A percentile compares a stretch with the other conserved stretches of the same genome.
These are phyloP conservation scores for Eulemur rufifrons DNA, from an alignment of 2,113 vertebrate species.

Conservation along the genomic window DNA sequence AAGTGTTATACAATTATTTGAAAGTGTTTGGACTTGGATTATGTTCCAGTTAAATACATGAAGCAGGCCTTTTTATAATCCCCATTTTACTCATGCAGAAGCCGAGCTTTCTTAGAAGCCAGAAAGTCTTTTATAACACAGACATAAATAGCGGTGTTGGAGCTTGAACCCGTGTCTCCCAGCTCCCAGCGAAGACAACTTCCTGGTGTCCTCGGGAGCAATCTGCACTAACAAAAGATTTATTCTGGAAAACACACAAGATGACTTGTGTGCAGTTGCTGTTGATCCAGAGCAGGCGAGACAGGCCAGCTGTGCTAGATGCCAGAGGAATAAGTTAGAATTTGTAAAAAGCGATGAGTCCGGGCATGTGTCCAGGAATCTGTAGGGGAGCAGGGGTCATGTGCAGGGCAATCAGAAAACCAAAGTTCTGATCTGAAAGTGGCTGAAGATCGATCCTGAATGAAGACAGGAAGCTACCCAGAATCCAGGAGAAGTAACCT, in stretches of 20 bases:
- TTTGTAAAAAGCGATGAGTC: not conserved
- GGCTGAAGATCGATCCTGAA: not conserved
- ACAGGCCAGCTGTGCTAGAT: not conserved
- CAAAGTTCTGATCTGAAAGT: not conserved
- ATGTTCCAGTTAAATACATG: not conserved
- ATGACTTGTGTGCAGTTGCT: not conserved
- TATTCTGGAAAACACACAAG: not conserved
- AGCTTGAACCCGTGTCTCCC: not conserved
- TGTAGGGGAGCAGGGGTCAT: not conserved
- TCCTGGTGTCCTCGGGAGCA: not conserved
- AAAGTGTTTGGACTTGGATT: not conserved
- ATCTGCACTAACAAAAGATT: not conserved
- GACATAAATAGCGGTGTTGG: not conserved
- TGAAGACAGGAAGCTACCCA: not conserved
- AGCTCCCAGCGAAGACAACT: not conserved
- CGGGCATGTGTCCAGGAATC: not conserved
- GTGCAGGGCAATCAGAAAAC: not conserved
- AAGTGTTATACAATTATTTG: not conserved
- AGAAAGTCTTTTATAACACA: not conserved
- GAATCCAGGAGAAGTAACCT: not conserved
- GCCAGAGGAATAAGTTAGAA: not conserved
- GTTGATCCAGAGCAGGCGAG: not conserved
- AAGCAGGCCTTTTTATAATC: not conserved
- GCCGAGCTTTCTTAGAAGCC: not conserved
- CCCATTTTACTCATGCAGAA: conserved; percentile 29